A percentile compares a stretch with the other conserved stretches of the same genome.
phyloP scores from a whole-genome alignment of 1,140 invertebrate genomes.

The Streblospio benedicti region DNA sequence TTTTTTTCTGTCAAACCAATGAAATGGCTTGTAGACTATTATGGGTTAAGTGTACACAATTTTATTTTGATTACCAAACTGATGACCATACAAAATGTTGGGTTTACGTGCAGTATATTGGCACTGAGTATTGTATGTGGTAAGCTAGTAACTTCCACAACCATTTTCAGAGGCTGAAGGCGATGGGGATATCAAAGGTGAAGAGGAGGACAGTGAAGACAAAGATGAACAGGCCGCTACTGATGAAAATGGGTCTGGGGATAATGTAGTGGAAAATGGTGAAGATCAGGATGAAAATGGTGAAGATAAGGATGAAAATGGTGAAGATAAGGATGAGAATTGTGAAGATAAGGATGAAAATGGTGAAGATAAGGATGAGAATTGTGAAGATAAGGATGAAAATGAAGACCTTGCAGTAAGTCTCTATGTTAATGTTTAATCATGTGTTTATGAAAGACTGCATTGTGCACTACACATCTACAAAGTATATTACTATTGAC shows the following conservation, averaged over 20 bases:
- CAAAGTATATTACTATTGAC: neutral
- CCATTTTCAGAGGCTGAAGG: neutral
- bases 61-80: neutral
- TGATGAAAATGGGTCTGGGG: slow-evolving; percentile 2
- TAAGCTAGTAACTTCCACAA: neutral
- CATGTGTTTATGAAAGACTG: neutral
- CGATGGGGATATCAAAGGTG: neutral
- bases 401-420: no score
- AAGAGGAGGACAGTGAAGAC: slow-evolving; percentile 22
- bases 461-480: neutral
- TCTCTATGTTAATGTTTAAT: no score
- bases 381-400: neutral
- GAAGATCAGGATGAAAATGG: slow-evolving; percentile 12
- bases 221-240: slow-evolving; percentile 26
- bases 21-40: neutral
- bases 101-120: neutral
- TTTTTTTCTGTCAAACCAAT: no score
- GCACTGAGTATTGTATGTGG: neutral
- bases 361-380: neutral
- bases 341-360: neutral
- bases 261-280: slow-evolving; percentile 11
- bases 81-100: neutral
- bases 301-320: neutral
- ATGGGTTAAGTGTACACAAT: neutral
- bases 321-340: neutral